Evolutionary conservation across 2,888 invertebrate genomes (phyloP), one percentile per base, ranked within the genome.

Genomic region (Spodoptera exigua): DNA sequence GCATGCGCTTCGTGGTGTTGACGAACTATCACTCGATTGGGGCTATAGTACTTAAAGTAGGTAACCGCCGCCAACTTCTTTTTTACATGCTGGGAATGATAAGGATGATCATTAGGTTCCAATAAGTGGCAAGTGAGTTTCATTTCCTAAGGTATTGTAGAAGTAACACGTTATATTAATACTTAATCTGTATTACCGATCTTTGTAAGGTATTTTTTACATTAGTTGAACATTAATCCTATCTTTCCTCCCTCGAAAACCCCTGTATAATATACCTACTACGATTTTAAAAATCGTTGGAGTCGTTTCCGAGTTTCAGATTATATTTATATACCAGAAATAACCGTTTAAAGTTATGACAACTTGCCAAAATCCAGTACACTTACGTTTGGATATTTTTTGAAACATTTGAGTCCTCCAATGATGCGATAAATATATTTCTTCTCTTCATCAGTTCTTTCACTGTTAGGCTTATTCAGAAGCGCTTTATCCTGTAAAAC

Each of bases 341-440:
- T 17, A 16, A 3, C 12, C 5, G 17, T 17, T 13, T 0, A 11
- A 9, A 27, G 11, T 56, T 7, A 27, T 9, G 27, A 9, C 1
- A 27, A 9, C 5, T 27, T 9, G 27, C 7, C 27, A 7, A 5
- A 9, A 27, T 27, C 9, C 27, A 27, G 5, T 3, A 54, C 18
- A 78, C 89, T 89, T 86, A 95, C 96, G 70, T 95, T 95, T 1
- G 95, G 95, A 84, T 96, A 95, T 57, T 89, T 89, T 60, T 94
- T 90, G 70, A 96, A 96, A 79, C 96, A 96, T 84, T 95, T 95
- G 16, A 96, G 83, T 13, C 95, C 94, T 0, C 95, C 95, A 61
- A 96, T 94, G 17, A 95, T 94, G 18, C 93, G 87, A 60, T 94
- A 94, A 17, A 96, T 85, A 67, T 95, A 95, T 70, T 92, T 93